Evolutionary conservation across 2,888 invertebrate genomes (phyloP), one percentile per base, ranked within the genome.

Genomic region (Nomada fabriciana): DNA sequence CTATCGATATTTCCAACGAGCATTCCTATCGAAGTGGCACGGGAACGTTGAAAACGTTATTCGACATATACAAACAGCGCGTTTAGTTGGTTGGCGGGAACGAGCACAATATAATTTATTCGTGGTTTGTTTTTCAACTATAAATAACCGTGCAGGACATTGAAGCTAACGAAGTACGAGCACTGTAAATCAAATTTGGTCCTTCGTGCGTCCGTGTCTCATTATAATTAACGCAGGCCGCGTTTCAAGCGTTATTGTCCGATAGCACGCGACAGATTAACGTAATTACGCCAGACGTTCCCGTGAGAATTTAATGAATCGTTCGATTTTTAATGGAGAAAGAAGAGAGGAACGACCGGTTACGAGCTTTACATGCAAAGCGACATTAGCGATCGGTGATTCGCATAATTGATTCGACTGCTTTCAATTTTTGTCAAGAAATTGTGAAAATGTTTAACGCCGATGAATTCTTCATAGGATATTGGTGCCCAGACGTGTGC

Each of bases 221-320:
- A 75, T 83, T 78, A 81, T 76, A 85, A 79, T 72, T 72, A 80
- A 80, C 72, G 73, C 61, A 43, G 18, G 18, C 43, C 53, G 70
- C 43, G 50, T 69, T 64, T 76, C 63, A 47, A 69, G 47, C 25
- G 60, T 67, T 60, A 43, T 63, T 71, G 42, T 25, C 25, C 64
- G 15, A 60, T 60, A 68, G 50, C 75, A 42, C 36, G n/a, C 36
- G 57, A 63, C 50, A 25, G 52, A 79, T 69, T 68, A 63, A 63
- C 63, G 64, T 15, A 23, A 78, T 78, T 55, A 3, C 64, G 20
- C 13, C 25, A 2, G 18, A 36, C 61, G 43, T 20, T 10, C 61
- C 9, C 4, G 47, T 2, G 42, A 43, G 29, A 53, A 55, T 76
- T 63, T 63, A 53, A 53, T 25, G 43, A 53, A 69, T 68, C 36